Evolutionary conservation across 2,113 vertebrate species (phyloP).

Genomic region (Puma concolor): DNA sequence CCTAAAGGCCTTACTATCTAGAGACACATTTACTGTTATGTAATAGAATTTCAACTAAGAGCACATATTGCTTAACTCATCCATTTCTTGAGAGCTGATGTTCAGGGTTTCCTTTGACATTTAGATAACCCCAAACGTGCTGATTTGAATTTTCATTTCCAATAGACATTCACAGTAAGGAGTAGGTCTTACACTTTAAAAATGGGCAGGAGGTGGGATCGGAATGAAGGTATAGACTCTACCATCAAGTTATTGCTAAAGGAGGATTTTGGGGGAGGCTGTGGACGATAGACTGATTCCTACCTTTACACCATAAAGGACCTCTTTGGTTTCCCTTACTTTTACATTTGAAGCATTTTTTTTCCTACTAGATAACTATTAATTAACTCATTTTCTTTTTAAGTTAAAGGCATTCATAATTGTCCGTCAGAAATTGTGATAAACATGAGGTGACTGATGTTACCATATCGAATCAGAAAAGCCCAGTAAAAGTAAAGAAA

Average conservation of each 20-base stretch:
- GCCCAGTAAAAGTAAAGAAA: background rate
- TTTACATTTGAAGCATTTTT: background rate
- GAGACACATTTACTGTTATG: slow-evolving; percentile 37
- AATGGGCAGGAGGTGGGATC: background rate
- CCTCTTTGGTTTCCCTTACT: background rate
- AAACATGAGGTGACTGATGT: background rate
- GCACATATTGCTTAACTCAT: slow-evolving; percentile 42
- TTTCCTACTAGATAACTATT: background rate
- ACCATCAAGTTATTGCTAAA: background rate
- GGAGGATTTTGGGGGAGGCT: too few species aligned
- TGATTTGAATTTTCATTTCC: background rate
- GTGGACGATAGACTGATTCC: background rate
- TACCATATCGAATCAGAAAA: background rate
- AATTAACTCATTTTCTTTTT: background rate
- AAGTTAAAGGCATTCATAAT: background rate
- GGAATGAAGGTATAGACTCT: background rate
- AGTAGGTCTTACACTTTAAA: background rate
- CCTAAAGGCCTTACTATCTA: background rate
- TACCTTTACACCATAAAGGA: background rate
- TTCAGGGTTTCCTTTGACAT: background rate
- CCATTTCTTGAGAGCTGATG: slow-evolving; percentile 1
- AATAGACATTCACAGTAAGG: background rate
- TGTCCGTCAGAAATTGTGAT: background rate
- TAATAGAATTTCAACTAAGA: slow-evolving; percentile 13
- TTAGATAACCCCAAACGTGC: background rate